Evolutionary conservation across 2,888 invertebrate species (phyloP), one percentile per base, ranked within the genome.

Genomic region (Latrodectus hesperus): DNA sequence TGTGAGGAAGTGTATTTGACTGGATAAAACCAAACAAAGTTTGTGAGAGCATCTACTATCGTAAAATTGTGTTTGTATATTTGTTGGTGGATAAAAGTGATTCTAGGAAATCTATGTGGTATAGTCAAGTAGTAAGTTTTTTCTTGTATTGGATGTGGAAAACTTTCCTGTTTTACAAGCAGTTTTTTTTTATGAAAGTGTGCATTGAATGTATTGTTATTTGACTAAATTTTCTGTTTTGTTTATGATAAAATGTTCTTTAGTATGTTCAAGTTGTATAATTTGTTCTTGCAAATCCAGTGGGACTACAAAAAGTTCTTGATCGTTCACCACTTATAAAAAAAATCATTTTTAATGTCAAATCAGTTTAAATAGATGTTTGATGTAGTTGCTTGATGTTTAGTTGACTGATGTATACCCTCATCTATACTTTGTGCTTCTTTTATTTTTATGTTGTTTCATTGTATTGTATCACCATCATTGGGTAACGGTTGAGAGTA

Each of bases 11-110:
- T 84, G 14, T 60, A 52, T 75, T 80, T 85, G 16, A 74, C 68
- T 0, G 70, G 85, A 22, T 75, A 85, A 9, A 75, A 16, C 85
- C 80, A 80, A 1, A 78, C 49, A 17, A 80, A 75, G 12, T 85
- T 85, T 8, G 70, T 70, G 38, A 75, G 80, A 11, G 75, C 75
- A 38, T 68, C 70, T 9, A 85, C 64, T 0, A 76, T 26, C 0
- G 60, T 64, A 52, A 84, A 78, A 11, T 65, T 53, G 51, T 79
- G 49, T 16, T 79, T 22, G n/a, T 79, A 79, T 4, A 14, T 16
- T 74, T 85, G 14, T 73, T 77, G 1, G 79, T 79, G 9, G 55
- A 52, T 22, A 26, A 49, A 0, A 80, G 12, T 9, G 73, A 74
- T 9, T 74, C 75, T 0, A 85, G 0, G 16, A 75, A 78, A 14